Evolutionary conservation across 2,113 vertebrate genomes (phyloP).

Genomic region (Mugil cephalus): DNA sequence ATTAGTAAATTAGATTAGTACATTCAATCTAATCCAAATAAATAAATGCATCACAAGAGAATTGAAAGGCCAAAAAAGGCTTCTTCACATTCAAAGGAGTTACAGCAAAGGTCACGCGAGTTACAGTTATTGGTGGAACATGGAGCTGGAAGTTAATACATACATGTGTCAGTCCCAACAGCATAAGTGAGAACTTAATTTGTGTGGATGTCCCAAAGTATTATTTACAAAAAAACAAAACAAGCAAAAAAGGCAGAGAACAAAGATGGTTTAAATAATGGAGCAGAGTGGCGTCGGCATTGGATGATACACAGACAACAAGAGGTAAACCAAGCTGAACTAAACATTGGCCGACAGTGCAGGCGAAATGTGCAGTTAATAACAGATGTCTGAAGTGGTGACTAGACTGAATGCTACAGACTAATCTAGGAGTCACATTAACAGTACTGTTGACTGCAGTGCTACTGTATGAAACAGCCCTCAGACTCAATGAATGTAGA

Average conservation of each 20-base stretch:
- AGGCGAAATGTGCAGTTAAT: neutral
- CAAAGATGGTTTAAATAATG: neutral
- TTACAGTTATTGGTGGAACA: neutral
- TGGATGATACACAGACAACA: too few relatives aligned
- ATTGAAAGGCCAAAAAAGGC: neutral
- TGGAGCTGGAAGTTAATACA: neutral
- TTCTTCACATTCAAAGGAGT: neutral
- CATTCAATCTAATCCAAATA: constrained; percentile 11
- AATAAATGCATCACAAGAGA: neutral
- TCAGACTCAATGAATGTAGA: constrained; percentile 1
- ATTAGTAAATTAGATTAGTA: neutral
- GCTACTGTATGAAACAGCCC: constrained; percentile 14
- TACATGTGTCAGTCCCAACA: neutral
- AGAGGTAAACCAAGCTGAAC: neutral
- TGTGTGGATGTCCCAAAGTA: neutral
- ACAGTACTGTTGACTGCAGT: constrained; percentile 1
- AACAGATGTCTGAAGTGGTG: neutral
- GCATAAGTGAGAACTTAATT: neutral
- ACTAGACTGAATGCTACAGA: neutral
- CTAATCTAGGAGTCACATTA: constrained; percentile 1
- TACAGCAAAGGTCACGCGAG: neutral
- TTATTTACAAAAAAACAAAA: neutral
- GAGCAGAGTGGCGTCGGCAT: too few relatives aligned
- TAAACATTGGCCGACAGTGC: neutral
- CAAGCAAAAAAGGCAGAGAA: neutral